A percentile compares a stretch with the other conserved stretches of the same genome.
Conservation (phyloP, 2,797 vertebrate genomes). For the Australoheros facetus region DNA sequence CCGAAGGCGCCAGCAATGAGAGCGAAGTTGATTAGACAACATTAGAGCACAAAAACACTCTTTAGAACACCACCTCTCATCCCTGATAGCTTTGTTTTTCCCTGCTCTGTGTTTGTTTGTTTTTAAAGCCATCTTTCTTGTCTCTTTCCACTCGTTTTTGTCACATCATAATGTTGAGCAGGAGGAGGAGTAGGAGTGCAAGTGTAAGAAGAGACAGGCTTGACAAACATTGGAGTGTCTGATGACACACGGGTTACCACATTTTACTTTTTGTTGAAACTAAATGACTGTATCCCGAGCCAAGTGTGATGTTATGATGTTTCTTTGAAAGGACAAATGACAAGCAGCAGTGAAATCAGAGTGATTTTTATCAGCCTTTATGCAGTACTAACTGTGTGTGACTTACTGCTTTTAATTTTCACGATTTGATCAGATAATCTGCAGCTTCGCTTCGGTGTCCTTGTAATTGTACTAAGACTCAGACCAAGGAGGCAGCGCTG, state of each 20-base stretch:
- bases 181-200: slow-evolving; percentile 26
- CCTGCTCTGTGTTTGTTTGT: background rate
- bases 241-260: slow-evolving; percentile 59
- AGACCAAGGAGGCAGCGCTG: slow-evolving; percentile 59
- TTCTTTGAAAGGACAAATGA: slow-evolving; percentile 45
- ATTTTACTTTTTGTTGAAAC: slow-evolving; percentile 62
- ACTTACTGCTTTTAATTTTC: slow-evolving; percentile 47
- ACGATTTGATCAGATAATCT: slow-evolving; percentile 57
- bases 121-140: slow-evolving; percentile 26
- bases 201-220: slow-evolving; percentile 35
- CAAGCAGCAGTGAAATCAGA: slow-evolving; percentile 46
- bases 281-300: slow-evolving; percentile 53
- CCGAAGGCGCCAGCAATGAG: slow-evolving; percentile 95
- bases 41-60: slow-evolving; percentile 44
- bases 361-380: slow-evolving; percentile 27
- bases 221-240: slow-evolving; percentile 51
- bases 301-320: slow-evolving; percentile 30
- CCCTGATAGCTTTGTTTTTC: slow-evolving; percentile 44
- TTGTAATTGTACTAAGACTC: slow-evolving; percentile 26
- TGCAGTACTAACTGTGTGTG: slow-evolving; percentile 36
- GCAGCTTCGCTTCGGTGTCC: slow-evolving; percentile 40
- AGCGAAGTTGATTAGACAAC: slow-evolving; percentile 90
- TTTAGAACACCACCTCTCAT: slow-evolving; percentile 40
- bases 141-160: slow-evolving; percentile 43
- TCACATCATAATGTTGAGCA: slow-evolving; percentile 49